These are phyloP conservation scores for Matsumurasca onukii DNA, from an alignment of 1,140 invertebrate species.

Conservation along the genomic window DNA sequence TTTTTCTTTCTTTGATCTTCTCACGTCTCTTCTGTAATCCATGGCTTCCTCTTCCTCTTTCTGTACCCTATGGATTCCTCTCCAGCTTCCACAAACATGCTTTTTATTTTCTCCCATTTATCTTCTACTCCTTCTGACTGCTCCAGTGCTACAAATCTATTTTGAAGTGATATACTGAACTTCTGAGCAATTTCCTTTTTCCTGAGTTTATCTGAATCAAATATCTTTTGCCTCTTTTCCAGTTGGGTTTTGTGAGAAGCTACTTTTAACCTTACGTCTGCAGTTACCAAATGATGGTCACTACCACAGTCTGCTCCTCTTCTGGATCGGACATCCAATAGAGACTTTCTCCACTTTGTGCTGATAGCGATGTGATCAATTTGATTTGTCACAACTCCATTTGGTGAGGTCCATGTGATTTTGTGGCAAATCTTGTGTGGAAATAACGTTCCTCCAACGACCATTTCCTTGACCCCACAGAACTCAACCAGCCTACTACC, in stretches of 20 bases:
- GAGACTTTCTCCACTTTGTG: background rate
- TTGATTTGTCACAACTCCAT: background rate
- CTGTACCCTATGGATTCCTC: too few relatives aligned
- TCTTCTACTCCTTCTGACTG: background rate
- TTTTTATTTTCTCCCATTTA: too few relatives aligned
- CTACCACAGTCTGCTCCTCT: background rate
- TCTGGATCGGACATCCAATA: background rate
- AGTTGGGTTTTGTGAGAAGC: constrained; percentile 14
- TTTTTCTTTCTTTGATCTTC: too few relatives aligned
- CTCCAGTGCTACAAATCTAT: constrained; percentile 9
- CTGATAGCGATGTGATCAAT: background rate
- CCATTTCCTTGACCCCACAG: background rate
- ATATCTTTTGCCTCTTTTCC: constrained; percentile 17
- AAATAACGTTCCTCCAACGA: background rate
- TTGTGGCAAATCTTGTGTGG: background rate
- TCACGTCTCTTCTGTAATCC: background rate
- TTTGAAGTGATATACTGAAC: background rate
- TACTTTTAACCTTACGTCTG: constrained; percentile 25
- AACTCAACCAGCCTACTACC: background rate
- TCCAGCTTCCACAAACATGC: too few relatives aligned
- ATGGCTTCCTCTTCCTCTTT: background rate
- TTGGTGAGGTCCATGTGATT: background rate
- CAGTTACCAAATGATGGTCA: background rate
- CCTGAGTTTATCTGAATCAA: constrained; percentile 2
- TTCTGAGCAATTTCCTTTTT: background rate